A percentile compares a stretch with the other conserved stretches of the same genome.
Conservation (phyloP, 2,797 vertebrate genomes). For the Enteromius afrohamiltoni region DNA sequence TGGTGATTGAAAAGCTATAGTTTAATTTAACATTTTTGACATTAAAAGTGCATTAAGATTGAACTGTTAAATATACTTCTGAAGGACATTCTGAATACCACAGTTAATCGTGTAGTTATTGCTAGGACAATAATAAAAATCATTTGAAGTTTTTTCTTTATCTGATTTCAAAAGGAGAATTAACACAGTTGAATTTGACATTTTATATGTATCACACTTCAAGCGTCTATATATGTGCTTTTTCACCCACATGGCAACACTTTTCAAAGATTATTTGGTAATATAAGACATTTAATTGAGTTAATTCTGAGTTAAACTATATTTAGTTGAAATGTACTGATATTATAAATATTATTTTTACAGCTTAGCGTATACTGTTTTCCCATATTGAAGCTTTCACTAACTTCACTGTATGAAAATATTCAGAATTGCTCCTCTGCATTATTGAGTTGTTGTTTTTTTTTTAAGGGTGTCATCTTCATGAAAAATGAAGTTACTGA, state of each 20-base stretch:
- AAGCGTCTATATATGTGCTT: neutral
- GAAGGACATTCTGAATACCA: conserved; percentile 23
- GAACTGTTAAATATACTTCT: conserved; percentile 48
- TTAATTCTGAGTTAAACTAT: neutral
- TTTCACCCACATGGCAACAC: neutral
- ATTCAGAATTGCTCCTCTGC: neutral
- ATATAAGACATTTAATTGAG: neutral
- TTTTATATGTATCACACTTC: neutral
- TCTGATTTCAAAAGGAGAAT: neutral
- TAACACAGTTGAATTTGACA: neutral
- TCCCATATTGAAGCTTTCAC: neutral
- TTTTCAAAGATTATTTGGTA: neutral
- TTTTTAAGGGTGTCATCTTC: conserved; percentile 39
- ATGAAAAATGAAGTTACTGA: conserved; percentile 44
- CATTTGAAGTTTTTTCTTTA: too few relatives aligned
- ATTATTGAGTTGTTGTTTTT: neutral
- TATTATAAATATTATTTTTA: neutral
- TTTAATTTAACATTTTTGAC: conserved; percentile 29
- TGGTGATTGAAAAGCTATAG: conserved; percentile 49
- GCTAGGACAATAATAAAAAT: conserved; percentile 13
- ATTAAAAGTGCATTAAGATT: conserved; percentile 30
- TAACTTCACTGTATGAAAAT: neutral
- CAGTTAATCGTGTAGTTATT: conserved; percentile 24
- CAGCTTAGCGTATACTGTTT: neutral
- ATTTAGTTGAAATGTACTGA: neutral